Evolutionary conservation across 2,113 vertebrate genomes (phyloP).

Genomic region (Myiagra hebetior): DNA sequence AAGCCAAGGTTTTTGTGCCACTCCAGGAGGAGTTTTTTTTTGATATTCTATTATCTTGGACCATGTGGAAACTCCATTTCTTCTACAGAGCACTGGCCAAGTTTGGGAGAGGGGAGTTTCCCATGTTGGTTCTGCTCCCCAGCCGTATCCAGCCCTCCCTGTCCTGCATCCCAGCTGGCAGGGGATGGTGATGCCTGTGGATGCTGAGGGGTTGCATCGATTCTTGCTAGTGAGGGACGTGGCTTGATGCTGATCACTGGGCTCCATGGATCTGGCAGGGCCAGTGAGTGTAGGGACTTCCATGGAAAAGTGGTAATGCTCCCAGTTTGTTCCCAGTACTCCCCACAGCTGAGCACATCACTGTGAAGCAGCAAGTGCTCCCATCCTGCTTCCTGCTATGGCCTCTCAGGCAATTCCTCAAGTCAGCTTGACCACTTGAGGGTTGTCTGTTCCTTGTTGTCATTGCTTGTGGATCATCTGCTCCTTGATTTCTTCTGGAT

Average conservation of each 20-base stretch:
- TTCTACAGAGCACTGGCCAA: neutral
- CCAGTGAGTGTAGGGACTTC: neutral
- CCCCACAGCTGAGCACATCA: neutral
- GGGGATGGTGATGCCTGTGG: fast-evolving
- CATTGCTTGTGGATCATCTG: neutral
- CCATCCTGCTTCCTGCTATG: fast-evolving
- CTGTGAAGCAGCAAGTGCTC: neutral
- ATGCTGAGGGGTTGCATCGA: neutral
- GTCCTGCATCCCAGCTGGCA: neutral
- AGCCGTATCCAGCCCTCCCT: fast-evolving
- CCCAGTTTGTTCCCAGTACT: neutral
- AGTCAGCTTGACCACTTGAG: too few species aligned
- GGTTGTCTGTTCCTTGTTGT: neutral
- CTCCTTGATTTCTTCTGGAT: neutral
- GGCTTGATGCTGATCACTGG: neutral
- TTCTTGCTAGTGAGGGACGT: neutral
- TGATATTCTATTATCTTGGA: neutral
- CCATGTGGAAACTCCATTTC: neutral
- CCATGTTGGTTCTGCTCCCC: neutral
- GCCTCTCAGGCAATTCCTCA: neutral
- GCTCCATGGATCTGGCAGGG: neutral
- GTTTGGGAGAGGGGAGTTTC: neutral
- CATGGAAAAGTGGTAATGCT: fast-evolving
- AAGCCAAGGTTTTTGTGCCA: neutral
- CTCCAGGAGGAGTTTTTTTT: neutral